These are phyloP conservation scores for Cacatua alba DNA, from an alignment of 2,113 vertebrate genomes.

Conservation along the genomic window DNA sequence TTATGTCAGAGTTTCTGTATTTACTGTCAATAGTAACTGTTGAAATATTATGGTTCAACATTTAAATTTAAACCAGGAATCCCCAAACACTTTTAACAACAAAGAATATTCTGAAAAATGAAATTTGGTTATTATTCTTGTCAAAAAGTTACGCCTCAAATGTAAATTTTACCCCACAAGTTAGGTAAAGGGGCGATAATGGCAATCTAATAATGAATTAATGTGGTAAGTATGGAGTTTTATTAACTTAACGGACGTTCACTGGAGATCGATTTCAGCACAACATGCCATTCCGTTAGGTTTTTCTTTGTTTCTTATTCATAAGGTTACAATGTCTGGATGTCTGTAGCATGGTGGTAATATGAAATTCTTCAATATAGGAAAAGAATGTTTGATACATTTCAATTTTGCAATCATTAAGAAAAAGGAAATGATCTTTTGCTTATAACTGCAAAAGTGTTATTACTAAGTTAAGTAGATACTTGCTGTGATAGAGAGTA, in stretches of 20 bases:
- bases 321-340: not conserved
- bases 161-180: not conserved
- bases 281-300: not conserved
- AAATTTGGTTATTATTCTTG: not conserved
- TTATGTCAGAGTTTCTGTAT: not conserved
- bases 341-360: not conserved
- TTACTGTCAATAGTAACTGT: not conserved
- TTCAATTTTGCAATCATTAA: not conserved
- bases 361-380: not conserved
- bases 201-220: not conserved
- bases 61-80: conserved; percentile 11
- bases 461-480: not conserved
- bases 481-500: not conserved
- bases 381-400: not conserved
- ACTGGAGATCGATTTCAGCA: not conserved
- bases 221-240: not conserved
- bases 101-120: not conserved
- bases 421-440: not conserved
- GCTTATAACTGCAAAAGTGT: not conserved
- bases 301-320: not conserved
- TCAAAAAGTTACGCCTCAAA: not conserved
- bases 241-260: not conserved
- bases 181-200: not conserved
- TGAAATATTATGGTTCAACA: not conserved
- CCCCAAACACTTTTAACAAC: not conserved